These are phyloP conservation scores for Megalops atlanticus DNA, from an alignment of 2,113 vertebrate genomes.

Conservation along the genomic window DNA sequence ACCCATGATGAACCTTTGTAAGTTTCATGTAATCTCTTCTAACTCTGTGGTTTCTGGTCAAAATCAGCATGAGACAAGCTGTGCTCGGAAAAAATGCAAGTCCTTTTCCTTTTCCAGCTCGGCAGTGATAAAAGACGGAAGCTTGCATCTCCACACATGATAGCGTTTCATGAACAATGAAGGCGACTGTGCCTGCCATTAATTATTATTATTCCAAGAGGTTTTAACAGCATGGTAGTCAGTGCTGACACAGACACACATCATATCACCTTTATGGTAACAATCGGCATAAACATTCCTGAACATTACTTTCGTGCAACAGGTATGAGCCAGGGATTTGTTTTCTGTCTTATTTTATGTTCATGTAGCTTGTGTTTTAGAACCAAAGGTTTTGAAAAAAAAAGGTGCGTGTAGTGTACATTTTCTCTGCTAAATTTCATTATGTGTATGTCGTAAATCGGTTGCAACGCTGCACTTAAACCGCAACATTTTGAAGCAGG, in stretches of 20 bases:
- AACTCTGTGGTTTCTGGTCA: slow-evolving; percentile 6
- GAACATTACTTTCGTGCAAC: no score
- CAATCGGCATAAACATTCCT: no score
- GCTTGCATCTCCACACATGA: not conserved
- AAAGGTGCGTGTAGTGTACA: not conserved
- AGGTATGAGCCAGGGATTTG: no score
- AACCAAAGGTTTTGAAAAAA: no score
- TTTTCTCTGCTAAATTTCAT: not conserved
- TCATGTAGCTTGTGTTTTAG: no score
- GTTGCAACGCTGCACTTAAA: not conserved
- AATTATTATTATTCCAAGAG: no score
- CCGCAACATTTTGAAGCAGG: not conserved
- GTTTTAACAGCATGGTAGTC: no score
- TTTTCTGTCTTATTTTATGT: no score
- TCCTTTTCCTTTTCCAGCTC: not conserved
- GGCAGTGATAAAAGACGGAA: not conserved
- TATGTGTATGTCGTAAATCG: not conserved
- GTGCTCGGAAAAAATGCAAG: not conserved
- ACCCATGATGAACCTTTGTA: not conserved
- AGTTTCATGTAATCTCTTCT: not conserved
- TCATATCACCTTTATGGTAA: no score
- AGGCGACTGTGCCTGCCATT: not conserved
- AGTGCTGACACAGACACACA: no score
- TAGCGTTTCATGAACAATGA: slow-evolving; percentile 8
- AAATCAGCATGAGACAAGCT: not conserved